Evolutionary conservation across 37 sponge, comb jelly and placozoan species (phyloP).

Genomic region (Mnemiopsis leidyi): DNA sequence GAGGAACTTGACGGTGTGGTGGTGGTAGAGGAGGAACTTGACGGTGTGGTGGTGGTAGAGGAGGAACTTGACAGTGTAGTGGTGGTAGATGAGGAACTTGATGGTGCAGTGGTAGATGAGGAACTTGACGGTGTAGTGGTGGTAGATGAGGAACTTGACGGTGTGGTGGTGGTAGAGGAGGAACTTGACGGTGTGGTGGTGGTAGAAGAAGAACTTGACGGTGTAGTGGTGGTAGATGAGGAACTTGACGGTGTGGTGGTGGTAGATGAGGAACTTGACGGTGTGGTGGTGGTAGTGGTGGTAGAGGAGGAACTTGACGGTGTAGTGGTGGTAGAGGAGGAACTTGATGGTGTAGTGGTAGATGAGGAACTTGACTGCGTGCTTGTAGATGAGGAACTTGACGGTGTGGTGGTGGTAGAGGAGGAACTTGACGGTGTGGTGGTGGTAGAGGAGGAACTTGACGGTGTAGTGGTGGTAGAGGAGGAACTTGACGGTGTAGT

Average conservation of each 20-base stretch:
- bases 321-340: neutral
- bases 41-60: too few species aligned
- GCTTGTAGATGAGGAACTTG: neutral
- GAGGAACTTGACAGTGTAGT: too few species aligned
- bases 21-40: too few species aligned
- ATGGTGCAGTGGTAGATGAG: neutral
- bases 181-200: neutral
- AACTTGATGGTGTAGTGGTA: neutral
- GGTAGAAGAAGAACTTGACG: neutral
- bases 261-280: neutral
- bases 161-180: neutral
- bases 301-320: neutral
- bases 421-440: neutral
- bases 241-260: neutral
- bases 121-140: neutral
- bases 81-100: neutral
- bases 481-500: neutral
- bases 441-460: neutral
- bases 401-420: neutral
- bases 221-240: neutral
- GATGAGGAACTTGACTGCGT: too few species aligned
- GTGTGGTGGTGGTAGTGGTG: neutral
- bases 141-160: neutral
- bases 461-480: neutral
- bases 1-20: too few species aligned